A percentile compares a stretch with the other conserved stretches of the same genome.
phyloP scores from a whole-genome alignment of 2,113 vertebrate genomes.

The Dasypus novemcinctus region DNA sequence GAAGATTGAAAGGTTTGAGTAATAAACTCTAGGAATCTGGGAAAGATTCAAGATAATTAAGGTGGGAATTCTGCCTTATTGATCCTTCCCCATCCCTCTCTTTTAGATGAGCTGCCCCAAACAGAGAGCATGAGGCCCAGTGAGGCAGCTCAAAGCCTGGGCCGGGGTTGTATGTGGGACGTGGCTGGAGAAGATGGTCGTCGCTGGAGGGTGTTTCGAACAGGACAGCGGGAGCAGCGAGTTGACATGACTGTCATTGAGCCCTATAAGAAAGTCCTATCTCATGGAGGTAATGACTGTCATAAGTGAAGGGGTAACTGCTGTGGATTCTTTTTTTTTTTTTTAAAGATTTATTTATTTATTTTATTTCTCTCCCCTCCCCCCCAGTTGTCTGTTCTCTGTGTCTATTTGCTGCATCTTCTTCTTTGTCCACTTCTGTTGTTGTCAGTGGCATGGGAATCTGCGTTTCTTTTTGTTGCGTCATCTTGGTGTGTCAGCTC shows the following conservation, averaged over 20 bases:
- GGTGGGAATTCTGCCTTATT: not conserved
- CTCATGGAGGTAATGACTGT: conserved; percentile 85
- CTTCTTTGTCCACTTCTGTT: no score
- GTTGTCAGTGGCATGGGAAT: no score
- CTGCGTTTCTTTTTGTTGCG: no score
- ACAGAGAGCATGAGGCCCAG: conserved; percentile 53
- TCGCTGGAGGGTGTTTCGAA: conserved; percentile 86
- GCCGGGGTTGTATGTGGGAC: conserved; percentile 80
- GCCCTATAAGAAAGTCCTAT: conserved; percentile 88
- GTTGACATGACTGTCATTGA: conserved; percentile 89
- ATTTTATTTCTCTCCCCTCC: no score
- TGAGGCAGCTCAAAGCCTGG: conserved; percentile 63
- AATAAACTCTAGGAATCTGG: not conserved
- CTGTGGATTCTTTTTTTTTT: not conserved
- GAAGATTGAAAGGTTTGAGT: not conserved
- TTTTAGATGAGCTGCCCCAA: conserved; percentile 86
- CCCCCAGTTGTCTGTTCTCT: no score
- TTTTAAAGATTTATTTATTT: no score
- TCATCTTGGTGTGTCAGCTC: no score
- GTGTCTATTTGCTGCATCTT: no score
- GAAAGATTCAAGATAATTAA: not conserved
- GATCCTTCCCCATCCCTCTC: not conserved
- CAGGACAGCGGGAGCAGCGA: conserved; percentile 79
- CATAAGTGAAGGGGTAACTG: no score
- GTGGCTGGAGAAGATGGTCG: conserved; percentile 83